A percentile compares a stretch with the other conserved stretches of the same genome.
phyloP scores from a whole-genome alignment of 2,888 invertebrate genomes.

The Drosophila pseudotalamancana region DNA sequence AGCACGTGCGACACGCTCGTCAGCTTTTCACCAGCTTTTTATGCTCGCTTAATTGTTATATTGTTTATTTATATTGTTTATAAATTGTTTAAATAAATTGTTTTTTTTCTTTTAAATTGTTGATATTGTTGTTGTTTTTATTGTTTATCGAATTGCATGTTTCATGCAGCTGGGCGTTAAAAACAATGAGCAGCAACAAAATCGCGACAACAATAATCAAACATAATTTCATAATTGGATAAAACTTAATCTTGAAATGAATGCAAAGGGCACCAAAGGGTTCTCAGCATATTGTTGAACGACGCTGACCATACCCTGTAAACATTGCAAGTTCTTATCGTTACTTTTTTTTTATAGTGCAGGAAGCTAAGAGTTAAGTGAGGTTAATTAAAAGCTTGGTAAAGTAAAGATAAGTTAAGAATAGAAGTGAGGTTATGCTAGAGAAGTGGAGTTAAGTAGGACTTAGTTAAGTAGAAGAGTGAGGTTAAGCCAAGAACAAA shows the following conservation, averaged over 20 bases:
- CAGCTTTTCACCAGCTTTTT: constrained; percentile 34
- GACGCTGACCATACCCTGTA: constrained; percentile 4
- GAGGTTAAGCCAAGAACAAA: too few species aligned
- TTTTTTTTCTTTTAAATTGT: not conserved
- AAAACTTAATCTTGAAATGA: constrained; percentile 27
- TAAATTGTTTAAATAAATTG: not conserved
- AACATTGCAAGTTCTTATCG: too few species aligned
- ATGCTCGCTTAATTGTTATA: constrained; percentile 29
- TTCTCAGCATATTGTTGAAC: not conserved
- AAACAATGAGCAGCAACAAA: constrained; percentile 33
- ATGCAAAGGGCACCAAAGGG: constrained; percentile 8
- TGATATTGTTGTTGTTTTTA: too few species aligned
- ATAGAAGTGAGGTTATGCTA: too few species aligned
- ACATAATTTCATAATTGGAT: constrained; percentile 56
- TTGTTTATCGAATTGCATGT: constrained; percentile 51
- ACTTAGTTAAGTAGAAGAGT: too few species aligned
- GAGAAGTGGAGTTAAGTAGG: too few species aligned
- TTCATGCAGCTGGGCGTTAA: constrained; percentile 42
- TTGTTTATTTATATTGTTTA: not conserved
- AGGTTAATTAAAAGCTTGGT: too few species aligned
- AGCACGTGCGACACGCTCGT: constrained; percentile 61
- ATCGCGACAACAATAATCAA: constrained; percentile 25
- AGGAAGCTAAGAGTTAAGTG: too few species aligned
- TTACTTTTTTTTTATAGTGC: too few species aligned
- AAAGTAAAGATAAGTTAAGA: too few species aligned